Conservation (phyloP, 2,888 invertebrate species). For the Ennomos erosarius region DNA sequence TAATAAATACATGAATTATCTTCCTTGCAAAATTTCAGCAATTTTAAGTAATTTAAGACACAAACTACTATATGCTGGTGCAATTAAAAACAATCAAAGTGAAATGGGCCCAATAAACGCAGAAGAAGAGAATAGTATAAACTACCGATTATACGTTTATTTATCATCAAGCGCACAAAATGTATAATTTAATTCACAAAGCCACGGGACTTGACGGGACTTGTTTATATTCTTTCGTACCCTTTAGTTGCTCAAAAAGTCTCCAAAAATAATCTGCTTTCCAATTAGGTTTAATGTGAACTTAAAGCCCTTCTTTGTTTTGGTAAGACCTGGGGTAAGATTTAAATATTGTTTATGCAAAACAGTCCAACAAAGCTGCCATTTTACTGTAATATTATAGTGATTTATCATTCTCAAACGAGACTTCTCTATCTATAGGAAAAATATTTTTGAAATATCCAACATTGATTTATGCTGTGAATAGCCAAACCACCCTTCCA, state of each 20-base stretch:
- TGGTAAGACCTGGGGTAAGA: constrained; percentile 9
- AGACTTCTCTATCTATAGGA: constrained; percentile 12
- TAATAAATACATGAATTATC: too few species aligned
- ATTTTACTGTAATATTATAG: constrained; percentile 1
- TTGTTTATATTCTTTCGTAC: constrained; percentile 27
- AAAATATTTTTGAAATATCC: constrained; percentile 31
- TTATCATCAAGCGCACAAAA: constrained; percentile 4
- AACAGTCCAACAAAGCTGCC: constrained; percentile 2
- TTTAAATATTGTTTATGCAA: constrained; percentile 11
- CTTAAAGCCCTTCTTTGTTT: constrained; percentile 12
- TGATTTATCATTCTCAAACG: constrained; percentile 19
- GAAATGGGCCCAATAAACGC: too few species aligned
- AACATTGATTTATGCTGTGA: constrained; percentile 43
- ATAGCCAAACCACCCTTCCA: constrained; percentile 41
- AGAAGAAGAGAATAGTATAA: too few species aligned
- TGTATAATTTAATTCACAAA: constrained; percentile 16
- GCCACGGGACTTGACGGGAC: constrained; percentile 12
- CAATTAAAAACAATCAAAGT: too few species aligned
- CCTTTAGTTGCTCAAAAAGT: constrained; percentile 7
- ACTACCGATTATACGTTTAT: not conserved
- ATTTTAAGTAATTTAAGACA: too few species aligned
- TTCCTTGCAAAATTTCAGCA: too few species aligned
- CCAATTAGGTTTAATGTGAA: constrained; percentile 17
- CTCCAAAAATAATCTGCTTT: constrained; percentile 16
- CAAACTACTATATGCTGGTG: too few species aligned